Base-by-base conservation (phyloP, 2,113 vertebrate species). In the Mastomys natalensis region DNA sequence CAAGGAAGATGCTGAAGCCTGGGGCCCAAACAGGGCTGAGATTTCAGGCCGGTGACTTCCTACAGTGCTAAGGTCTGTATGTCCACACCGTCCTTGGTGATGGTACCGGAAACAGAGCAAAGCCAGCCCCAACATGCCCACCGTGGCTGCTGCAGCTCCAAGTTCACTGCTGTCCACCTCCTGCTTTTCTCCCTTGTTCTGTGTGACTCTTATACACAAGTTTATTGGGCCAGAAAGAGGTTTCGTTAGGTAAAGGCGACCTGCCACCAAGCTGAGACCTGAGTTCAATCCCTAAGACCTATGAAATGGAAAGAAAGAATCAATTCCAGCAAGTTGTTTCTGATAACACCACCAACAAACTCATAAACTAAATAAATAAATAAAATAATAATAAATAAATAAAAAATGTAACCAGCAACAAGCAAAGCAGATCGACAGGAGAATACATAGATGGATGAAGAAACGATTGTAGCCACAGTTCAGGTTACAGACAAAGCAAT, bases 21-120 rank as follows among this genome's bases (percentile, higher is more conserved):
- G 81, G 48, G 81, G 81, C 55, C 21, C 0, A 11, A 0, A 37
- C 19, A 5, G 34, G 51, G 68, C 85, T 43, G 17, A 64, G 29
- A 8, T 4, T 9, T 0, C 5, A 73, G 64, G 45, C 13, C 0
- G 31, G 31, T 21, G 7, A 0, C 21, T 31, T 78, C 24, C 43
- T 40, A 37, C 21, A 78, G 6, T 24, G 43, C 26, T 16, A 4
- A 78, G 8, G 0, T 17, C 10, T 1, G 15, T 60, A n/a, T 19
- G 0, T 31, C 55, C 11, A 64, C 26, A 1, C 22, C 17, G 37
- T 26, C 40, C 31, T 34, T 22, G 5, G 16, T 0, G 19, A 22
- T 31, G 3, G 21, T 0, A 45, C 48, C 37, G 10, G 4, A 62
- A 68, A 62, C 64, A 24, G 2, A 34, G 9, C 7, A 24, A 88